phyloP scores from a whole-genome alignment of 2,888 invertebrate genomes.

The Oasisia sp. region DNA sequence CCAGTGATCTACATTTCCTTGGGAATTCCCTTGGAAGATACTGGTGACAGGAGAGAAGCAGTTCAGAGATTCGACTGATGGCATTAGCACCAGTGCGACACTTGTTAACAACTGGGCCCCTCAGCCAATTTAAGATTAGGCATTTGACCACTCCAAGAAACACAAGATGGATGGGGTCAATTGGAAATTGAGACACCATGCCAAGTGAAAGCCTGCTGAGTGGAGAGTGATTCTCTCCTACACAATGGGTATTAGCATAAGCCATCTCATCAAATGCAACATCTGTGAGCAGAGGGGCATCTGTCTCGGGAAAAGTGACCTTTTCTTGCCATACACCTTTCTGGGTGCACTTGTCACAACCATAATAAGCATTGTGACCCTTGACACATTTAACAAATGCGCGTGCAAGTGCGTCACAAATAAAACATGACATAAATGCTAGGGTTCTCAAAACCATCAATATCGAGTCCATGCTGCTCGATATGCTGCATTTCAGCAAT shows the following conservation, averaged over 20 bases:
- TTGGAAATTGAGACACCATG: slow-evolving; percentile 7
- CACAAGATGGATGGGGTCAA: background rate
- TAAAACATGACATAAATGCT: slow-evolving; percentile 38
- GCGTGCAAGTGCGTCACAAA: slow-evolving; percentile 42
- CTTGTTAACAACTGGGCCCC: slow-evolving; percentile 25
- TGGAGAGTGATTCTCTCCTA: background rate
- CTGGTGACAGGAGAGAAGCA: background rate
- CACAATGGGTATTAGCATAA: background rate
- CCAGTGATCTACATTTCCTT: slow-evolving; percentile 33
- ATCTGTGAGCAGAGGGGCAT: slow-evolving; percentile 19
- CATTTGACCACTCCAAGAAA: slow-evolving; percentile 14
- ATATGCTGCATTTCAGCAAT: slow-evolving; percentile 18
- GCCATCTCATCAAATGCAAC: background rate
- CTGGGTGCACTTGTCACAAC: too few species aligned
- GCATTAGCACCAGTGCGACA: slow-evolving; percentile 21
- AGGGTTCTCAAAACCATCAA: slow-evolving; percentile 17
- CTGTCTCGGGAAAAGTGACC: slow-evolving; percentile 21
- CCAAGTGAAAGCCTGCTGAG: slow-evolving; percentile 19
- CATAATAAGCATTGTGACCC: too few species aligned
- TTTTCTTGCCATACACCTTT: slow-evolving; percentile 23
- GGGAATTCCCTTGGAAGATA: slow-evolving; percentile 20
- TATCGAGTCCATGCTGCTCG: background rate
- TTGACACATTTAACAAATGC: slow-evolving; percentile 38
- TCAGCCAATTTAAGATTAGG: background rate
- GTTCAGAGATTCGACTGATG: slow-evolving; percentile 26